Base-by-base conservation (phyloP, 1,140 invertebrate species). In the Diploscapter pachys region DNA sequence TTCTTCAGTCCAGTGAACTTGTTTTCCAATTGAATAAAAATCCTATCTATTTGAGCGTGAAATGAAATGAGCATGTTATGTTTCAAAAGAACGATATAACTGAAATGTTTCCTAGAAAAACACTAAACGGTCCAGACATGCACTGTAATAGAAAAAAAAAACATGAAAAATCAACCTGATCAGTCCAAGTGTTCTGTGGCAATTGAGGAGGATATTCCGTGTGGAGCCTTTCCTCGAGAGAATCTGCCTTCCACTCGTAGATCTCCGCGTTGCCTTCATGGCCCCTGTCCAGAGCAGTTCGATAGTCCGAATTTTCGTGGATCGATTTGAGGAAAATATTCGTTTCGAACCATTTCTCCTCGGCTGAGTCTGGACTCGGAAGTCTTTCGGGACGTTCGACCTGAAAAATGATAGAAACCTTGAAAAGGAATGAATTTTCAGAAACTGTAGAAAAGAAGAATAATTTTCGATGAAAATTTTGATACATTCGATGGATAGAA, bases 161-260 rank as follows among this genome's bases (percentile, higher is more conserved):
- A 52, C 8, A 54, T 68, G 52, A 48, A 68, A 52, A 54, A 63
- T 61, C 73, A 5, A 69, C 63, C 13, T 57, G 51, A 57, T 74
- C 56, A 55, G 64, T 52, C 54, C 49, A 48, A 51, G n/a, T 31
- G 53, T 69, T 53, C 13, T 13, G 50, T 6, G 68, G 56, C 4
- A 61, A 56, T 3, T 61, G 68, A n/a, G 65, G 73, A 9, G 51
- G 13, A 50, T 53, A 53, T 52, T 67, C 64, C 11, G 54, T 54
- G 5, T 69, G 56, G 4, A 74, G 63, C 48, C 52, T 63, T 31
- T 74, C 73, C 50, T 65, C 56, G 59, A 74, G 49, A 31, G 31
- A 51, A 63, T 69, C 64, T 5, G 73, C 65, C 48, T 74, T 64
- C 73, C 73, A 74, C n/a, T 74, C 73, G 11, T 74, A 74, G 1